Conservation (phyloP, 1,140 invertebrate species). For the Atta colombica region DNA sequence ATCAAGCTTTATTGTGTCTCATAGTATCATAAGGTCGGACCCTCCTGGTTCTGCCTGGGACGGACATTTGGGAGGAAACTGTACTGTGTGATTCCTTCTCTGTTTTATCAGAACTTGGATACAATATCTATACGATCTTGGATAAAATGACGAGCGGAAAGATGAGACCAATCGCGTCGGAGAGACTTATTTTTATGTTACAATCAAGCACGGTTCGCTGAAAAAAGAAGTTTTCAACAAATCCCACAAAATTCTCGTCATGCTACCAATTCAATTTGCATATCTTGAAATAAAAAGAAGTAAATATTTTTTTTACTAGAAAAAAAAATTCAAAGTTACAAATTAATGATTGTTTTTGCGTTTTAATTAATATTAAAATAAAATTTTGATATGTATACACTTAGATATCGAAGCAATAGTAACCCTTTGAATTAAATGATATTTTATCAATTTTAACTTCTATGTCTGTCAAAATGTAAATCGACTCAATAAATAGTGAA, state of each 20-base stretch:
- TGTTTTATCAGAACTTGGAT: constrained; percentile 53
- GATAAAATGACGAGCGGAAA: constrained; percentile 50
- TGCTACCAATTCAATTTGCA: not conserved
- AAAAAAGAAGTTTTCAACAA: constrained; percentile 30
- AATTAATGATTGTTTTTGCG: not conserved
- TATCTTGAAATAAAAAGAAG: not conserved
- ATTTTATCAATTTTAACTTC: too few species aligned
- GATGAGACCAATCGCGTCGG: constrained; percentile 62
- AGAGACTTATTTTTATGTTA: constrained; percentile 44
- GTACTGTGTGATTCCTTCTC: constrained; percentile 49
- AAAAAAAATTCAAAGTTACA: not conserved
- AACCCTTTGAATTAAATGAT: too few species aligned
- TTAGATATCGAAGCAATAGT: too few species aligned
- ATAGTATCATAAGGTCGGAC: constrained; percentile 61
- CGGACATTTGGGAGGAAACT: constrained; percentile 24
- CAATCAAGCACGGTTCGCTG: not conserved
- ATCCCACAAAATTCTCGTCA: constrained; percentile 11
- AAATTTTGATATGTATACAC: not conserved
- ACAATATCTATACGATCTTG: constrained; percentile 47
- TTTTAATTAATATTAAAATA: constrained; percentile 15
- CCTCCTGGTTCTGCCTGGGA: constrained; percentile 8
- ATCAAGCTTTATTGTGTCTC: constrained; percentile 67
- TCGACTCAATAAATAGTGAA: too few species aligned
- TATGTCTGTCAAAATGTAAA: too few species aligned
- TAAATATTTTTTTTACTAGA: not conserved